Evolutionary conservation across 2,797 vertebrate species (phyloP).

Genomic region (Molossus molossus): DNA sequence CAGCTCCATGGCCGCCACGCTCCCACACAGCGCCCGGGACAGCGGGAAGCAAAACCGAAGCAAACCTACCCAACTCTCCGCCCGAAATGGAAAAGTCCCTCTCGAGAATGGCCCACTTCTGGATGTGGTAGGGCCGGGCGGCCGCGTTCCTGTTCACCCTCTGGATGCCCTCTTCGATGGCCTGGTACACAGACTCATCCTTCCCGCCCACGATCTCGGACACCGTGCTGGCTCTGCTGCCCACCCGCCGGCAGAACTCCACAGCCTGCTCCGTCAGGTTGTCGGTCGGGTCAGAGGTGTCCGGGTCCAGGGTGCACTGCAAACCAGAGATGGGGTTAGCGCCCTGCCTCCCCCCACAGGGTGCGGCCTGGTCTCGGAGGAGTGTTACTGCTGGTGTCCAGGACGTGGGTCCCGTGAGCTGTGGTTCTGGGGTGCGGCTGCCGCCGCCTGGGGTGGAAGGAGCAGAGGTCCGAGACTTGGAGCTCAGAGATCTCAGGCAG

Average conservation of each 20-base stretch:
- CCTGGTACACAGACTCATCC: conserved; percentile 90
- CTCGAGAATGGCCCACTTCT: conserved; percentile 93
- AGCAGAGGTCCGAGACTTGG: background rate
- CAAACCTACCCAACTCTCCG: conserved; percentile 93
- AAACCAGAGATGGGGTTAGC: conserved; percentile 57
- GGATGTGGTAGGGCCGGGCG: conserved; percentile 92
- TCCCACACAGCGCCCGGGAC: background rate
- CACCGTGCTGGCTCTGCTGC: conserved; percentile 92
- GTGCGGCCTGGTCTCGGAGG: background rate
- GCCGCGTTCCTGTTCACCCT: conserved; percentile 91
- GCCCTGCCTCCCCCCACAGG: rapidly evolving
- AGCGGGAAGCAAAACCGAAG: background rate
- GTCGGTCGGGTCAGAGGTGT: conserved; percentile 93
- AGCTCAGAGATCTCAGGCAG: background rate
- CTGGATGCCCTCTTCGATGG: conserved; percentile 92
- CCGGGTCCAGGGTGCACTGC: conserved; percentile 91
- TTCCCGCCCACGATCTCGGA: conserved; percentile 90
- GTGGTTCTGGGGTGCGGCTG: background rate
- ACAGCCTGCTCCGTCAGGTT: conserved; percentile 91
- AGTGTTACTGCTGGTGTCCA: background rate
- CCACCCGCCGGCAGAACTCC: conserved; percentile 92
- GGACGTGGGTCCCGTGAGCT: background rate
- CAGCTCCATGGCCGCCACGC: background rate
- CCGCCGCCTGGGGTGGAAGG: background rate
- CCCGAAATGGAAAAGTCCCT: conserved; percentile 94